These are phyloP conservation scores for Selene dorsalis DNA, from an alignment of 2,797 vertebrate species.

Conservation along the genomic window DNA sequence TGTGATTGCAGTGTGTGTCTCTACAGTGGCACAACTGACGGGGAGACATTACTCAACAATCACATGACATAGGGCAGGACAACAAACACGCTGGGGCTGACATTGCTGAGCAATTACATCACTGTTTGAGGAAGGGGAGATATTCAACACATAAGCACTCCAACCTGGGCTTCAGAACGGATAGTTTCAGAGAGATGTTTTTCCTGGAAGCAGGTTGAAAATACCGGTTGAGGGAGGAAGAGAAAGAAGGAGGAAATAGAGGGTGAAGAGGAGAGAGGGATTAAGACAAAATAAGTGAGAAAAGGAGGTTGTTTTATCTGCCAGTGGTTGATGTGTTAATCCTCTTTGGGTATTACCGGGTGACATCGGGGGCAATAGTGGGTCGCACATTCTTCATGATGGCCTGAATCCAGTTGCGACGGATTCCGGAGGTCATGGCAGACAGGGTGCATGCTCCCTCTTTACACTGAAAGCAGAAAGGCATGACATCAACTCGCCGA, in stretches of 20 bases:
- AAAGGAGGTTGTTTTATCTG: conserved; percentile 64
- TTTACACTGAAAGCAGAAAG: conserved; percentile 87
- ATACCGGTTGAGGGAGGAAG: conserved; percentile 61
- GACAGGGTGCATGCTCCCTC: conserved; percentile 94
- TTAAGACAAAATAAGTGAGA: conserved; percentile 62
- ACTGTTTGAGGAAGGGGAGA: conserved; percentile 61
- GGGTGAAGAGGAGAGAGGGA: conserved; percentile 74
- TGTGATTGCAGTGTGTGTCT: conserved; percentile 55
- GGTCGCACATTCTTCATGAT: conserved; percentile 97
- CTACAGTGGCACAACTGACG: conserved; percentile 64
- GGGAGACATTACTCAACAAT: conserved; percentile 77
- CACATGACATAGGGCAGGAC: conserved; percentile 76
- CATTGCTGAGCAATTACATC: conserved; percentile 81
- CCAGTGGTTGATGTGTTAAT: conserved; percentile 46
- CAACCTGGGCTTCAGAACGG: conserved; percentile 93
- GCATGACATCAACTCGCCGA: conserved; percentile 12
- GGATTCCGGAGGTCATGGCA: conserved; percentile 98
- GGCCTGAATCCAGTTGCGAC: conserved; percentile 99
- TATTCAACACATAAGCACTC: conserved; percentile 86
- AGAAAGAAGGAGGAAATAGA: conserved; percentile 78
- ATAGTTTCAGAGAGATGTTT: conserved; percentile 94
- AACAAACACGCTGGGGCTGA: conserved; percentile 81
- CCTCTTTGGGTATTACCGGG: conserved; percentile 87
- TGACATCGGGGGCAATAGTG: conserved; percentile 92
- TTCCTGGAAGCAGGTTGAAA: conserved; percentile 87